These are phyloP conservation scores for Holacanthella duospinosa DNA, from an alignment of 2,888 invertebrate genomes.

Conservation along the genomic window DNA sequence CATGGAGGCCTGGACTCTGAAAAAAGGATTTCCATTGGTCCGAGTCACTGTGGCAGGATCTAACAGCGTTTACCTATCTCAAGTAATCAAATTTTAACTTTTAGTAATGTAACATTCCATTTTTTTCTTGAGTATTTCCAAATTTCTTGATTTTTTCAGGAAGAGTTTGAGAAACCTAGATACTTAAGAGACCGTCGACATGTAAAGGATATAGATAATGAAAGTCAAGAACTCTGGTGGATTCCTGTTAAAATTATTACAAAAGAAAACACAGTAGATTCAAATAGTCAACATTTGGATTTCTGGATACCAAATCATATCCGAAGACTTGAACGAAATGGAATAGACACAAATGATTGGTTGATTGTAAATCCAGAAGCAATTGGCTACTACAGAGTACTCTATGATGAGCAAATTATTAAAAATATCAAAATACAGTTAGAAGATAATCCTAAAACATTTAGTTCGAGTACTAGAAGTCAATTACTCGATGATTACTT, in stretches of 20 bases:
- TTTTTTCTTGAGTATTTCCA: neutral
- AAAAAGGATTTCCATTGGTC: constrained; percentile 41
- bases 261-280: neutral
- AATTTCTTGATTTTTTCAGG: neutral
- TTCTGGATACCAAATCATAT: constrained; percentile 12
- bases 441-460: constrained; percentile 8
- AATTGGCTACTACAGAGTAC: constrained; percentile 23
- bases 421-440: constrained; percentile 18
- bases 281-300: no score
- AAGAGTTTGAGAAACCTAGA: neutral
- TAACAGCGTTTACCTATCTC: neutral
- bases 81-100: neutral
- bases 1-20: constrained; percentile 44
- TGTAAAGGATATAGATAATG: no score
- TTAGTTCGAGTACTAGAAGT: constrained; percentile 17
- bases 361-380: constrained; percentile 21
- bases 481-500: constrained; percentile 28
- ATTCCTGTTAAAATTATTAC: constrained; percentile 12
- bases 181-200: neutral
- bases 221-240: constrained; percentile 12
- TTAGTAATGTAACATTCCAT: neutral
- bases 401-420: constrained; percentile 21
- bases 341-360: constrained; percentile 11
- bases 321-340: neutral
- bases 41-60: constrained; percentile 30